Evolutionary conservation across 1,140 invertebrate genomes (phyloP).

Genomic region (Oppia nitens): DNA sequence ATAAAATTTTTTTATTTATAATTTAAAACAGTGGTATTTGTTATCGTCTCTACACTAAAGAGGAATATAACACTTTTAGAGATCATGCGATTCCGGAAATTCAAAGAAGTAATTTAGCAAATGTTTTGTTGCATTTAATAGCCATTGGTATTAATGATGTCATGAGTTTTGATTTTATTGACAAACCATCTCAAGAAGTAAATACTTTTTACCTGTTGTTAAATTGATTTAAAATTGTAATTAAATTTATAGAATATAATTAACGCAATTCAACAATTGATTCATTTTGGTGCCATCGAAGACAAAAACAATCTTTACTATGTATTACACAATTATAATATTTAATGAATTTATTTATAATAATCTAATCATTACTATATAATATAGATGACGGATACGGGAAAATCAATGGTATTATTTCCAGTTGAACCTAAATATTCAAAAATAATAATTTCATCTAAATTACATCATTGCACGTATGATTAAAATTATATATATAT

Average conservation of each 20-base stretch:
- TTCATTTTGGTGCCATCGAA: background rate
- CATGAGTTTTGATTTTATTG: constrained; percentile 73
- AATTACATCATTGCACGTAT: constrained; percentile 55
- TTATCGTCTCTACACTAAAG: constrained; percentile 28
- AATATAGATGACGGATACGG: constrained; percentile 49
- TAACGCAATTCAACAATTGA: background rate
- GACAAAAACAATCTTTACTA: constrained; percentile 30
- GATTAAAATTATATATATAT: constrained; percentile 22
- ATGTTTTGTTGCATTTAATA: constrained; percentile 60
- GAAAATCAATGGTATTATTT: constrained; percentile 71
- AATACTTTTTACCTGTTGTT: background rate
- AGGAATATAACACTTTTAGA: constrained; percentile 48
- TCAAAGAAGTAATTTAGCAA: constrained; percentile 52
- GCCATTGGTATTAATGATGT: constrained; percentile 61
- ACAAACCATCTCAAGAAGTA: constrained; percentile 53
- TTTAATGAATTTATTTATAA: constrained; percentile 20
- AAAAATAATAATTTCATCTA: constrained; percentile 59
- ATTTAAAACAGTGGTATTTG: constrained; percentile 28
- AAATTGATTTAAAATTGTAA: background rate
- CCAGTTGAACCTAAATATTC: constrained; percentile 79
- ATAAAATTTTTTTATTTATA: background rate
- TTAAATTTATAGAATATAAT: background rate
- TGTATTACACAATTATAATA: constrained; percentile 46
- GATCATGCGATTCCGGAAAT: constrained; percentile 70
- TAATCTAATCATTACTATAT: background rate